These are phyloP conservation scores for Emydura subglobosa DNA, from an alignment of 2,113 vertebrate species.

Conservation along the genomic window DNA sequence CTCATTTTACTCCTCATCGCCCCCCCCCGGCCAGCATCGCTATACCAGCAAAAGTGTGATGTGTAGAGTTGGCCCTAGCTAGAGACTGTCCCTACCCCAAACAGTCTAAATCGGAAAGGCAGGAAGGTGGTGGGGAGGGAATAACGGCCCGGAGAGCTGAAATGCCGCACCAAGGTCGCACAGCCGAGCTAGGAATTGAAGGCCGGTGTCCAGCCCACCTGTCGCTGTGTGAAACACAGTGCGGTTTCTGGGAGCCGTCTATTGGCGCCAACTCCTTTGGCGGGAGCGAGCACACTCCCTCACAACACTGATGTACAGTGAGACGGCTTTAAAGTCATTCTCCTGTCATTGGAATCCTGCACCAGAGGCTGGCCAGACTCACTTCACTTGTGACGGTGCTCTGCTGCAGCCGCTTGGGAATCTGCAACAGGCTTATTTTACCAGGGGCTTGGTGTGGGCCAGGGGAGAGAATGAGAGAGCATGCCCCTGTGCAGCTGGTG, in stretches of 20 bases:
- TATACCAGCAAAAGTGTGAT: neutral
- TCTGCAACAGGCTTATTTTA: neutral
- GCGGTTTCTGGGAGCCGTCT: neutral
- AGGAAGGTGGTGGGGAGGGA: neutral
- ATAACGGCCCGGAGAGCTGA: neutral
- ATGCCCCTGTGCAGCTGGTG: neutral
- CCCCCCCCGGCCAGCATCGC: too few species aligned
- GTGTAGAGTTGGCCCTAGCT: neutral
- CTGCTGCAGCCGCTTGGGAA: neutral
- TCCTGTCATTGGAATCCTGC: neutral
- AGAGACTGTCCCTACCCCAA: neutral
- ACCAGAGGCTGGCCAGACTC: neutral
- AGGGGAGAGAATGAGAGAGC: neutral
- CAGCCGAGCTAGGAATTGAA: neutral
- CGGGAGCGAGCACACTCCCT: neutral
- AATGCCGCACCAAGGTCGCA: neutral
- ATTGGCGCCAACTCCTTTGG: neutral
- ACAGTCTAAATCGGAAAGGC: neutral
- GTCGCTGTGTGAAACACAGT: neutral
- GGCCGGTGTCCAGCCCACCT: neutral
- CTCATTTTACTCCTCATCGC: neutral
- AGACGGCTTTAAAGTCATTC: neutral
- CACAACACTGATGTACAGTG: neutral
- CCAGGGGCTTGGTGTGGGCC: neutral
- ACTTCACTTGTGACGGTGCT: neutral